Base-by-base conservation (phyloP, 2,888 invertebrate genomes). In the Eupelmus urozonus region DNA sequence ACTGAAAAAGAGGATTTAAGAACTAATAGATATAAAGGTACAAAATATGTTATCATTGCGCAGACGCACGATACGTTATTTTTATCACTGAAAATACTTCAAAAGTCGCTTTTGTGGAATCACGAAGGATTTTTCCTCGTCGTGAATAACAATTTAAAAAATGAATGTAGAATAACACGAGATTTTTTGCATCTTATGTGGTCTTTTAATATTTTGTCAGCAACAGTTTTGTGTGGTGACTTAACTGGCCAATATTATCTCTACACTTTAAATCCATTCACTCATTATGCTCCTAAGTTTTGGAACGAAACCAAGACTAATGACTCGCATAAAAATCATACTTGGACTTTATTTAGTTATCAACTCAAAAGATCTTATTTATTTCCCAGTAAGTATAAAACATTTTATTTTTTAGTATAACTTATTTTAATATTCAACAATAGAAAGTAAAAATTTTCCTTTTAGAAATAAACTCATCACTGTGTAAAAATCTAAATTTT, bases 171-270 rank as follows among this genome's bases (percentile, higher is more conserved):
- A 11, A 1, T 9, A 20, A 29, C 18, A 5, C n/a, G 13, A 20
- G 20, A 45, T 2, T 72, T 53, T 23, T 25, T 62, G 23, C 20
- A 40, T 5, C 0, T 25, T 5, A 45, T 40, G 40, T 72, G 71
- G 71, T 51, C 25, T 40, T 72, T 62, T 7, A 72, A 71, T 20
- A 34, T 60, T 49, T 60, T 59, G 13, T 29, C 20, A 29, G 34
- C 34, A 16, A 16, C 13, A 1, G n/a, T 62, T 9, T 11, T 62
- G 13, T 72, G 62, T 13, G 4, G 7, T n/a, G 27, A 62, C 18
- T 4, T 9, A 4, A 40, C 40, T 3, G 40, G 13, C n/a, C n/a
- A 72, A 18, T 5, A 34, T n/a, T 7, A 34, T 16, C 1, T 62
- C 0, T 51, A 62, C 23, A 62, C 62, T 1, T 72, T 62, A 7